phyloP scores from a whole-genome alignment of 2,888 invertebrate species.

The Sphaerophoria taeniata region DNA sequence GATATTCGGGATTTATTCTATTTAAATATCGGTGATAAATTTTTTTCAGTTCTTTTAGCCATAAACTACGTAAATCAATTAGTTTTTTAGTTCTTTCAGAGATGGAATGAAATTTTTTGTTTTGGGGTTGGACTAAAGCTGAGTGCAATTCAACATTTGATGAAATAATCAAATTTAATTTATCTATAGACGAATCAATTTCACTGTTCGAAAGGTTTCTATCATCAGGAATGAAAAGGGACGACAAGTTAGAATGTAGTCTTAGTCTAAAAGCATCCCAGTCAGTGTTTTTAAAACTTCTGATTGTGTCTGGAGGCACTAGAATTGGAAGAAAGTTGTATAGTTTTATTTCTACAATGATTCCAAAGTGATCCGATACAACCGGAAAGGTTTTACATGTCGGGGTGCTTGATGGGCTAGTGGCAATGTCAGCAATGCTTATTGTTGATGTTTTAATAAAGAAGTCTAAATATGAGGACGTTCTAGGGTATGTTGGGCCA shows the following conservation, averaged over 20 bases:
- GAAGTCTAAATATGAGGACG: slow-evolving; percentile 16
- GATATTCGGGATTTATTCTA: slow-evolving; percentile 7
- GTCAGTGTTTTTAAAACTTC: slow-evolving; percentile 2
- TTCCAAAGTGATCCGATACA: slow-evolving; percentile 14
- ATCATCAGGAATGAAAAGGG: slow-evolving; percentile 1
- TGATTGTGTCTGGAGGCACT: background rate
- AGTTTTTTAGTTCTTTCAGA: slow-evolving; percentile 1
- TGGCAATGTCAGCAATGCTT: background rate
- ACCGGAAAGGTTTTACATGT: slow-evolving; percentile 11
- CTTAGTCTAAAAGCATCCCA: background rate
- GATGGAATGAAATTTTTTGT: background rate
- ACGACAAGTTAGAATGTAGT: too few relatives aligned
- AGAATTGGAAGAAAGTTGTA: background rate
- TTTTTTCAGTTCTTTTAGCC: slow-evolving; percentile 12
- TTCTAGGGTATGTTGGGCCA: slow-evolving; percentile 17
- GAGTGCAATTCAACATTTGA: too few relatives aligned
- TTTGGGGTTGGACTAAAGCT: too few relatives aligned
- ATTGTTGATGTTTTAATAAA: slow-evolving; percentile 5
- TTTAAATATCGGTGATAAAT: slow-evolving; percentile 3
- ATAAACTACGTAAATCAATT: background rate
- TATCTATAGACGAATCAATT: too few relatives aligned
- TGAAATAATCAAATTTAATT: too few relatives aligned
- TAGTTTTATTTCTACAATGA: slow-evolving; percentile 8
- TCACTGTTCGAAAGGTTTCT: background rate
- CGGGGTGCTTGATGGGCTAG: background rate